A percentile compares a stretch with the other conserved stretches of the same genome.
Conservation (phyloP, 92 coral and sea anemone genomes). For the Plumapathes pennacea region DNA sequence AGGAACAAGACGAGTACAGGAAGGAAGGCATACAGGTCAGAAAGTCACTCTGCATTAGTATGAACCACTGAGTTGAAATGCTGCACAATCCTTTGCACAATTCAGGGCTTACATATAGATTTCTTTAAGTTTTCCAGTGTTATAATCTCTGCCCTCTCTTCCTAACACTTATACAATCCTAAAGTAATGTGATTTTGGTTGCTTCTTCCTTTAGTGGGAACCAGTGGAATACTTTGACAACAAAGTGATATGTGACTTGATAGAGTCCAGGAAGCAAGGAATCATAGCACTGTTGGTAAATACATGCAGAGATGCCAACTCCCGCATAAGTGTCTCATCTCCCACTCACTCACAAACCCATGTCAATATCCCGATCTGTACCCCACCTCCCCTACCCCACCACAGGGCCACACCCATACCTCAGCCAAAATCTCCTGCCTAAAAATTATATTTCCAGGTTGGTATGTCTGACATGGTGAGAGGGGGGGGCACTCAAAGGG, state of each 20-base stretch:
- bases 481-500: no score
- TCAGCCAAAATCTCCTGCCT: no score
- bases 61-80: no score
- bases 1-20: slow-evolving; percentile 92
- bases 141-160: neutral
- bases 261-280: slow-evolving; percentile 89
- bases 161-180: neutral
- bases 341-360: neutral
- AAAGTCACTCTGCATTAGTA: no score
- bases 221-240: slow-evolving; percentile 95
- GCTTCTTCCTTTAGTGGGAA: slow-evolving; percentile 80
- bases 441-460: no score
- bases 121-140: no score
- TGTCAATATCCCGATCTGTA: neutral
- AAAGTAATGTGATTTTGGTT: neutral
- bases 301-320: neutral
- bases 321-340: no score
- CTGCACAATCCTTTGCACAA: no score
- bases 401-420: no score
- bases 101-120: no score
- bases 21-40: slow-evolving; percentile 89
- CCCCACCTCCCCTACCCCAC: no score
- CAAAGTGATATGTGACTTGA: slow-evolving; percentile 94
- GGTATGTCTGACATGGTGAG: no score
- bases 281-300: slow-evolving; percentile 87